phyloP scores from a whole-genome alignment of 1,140 invertebrate genomes.

The Aphelinus atriplicis region DNA sequence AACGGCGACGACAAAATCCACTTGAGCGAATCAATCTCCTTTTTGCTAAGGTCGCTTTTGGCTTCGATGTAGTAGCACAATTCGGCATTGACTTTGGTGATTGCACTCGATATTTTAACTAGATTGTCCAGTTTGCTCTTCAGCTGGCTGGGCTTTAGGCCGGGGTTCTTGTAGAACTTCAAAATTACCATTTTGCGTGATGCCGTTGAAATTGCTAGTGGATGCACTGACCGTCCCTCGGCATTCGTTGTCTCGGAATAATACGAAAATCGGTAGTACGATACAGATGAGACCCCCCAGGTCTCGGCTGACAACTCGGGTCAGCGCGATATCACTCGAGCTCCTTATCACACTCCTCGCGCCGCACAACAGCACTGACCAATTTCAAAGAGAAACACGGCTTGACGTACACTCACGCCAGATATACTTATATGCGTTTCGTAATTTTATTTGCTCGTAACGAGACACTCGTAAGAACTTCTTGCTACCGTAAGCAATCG shows the following conservation, averaged over 20 bases:
- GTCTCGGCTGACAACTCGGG: neutral
- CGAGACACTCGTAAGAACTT: neutral
- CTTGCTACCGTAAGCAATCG: neutral
- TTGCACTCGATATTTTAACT: constrained; percentile 41
- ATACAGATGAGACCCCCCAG: constrained; percentile 24
- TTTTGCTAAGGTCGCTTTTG: constrained; percentile 62
- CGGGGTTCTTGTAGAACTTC: constrained; percentile 55
- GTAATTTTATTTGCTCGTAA: constrained; percentile 18
- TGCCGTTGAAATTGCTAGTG: too few relatives aligned
- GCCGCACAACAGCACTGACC: neutral
- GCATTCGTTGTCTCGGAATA: neutral
- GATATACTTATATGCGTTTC: constrained; percentile 7
- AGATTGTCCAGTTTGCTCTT: constrained; percentile 50
- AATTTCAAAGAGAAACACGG: neutral
- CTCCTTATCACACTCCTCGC: constrained; percentile 8
- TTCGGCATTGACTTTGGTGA: constrained; percentile 74
- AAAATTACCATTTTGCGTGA: constrained; percentile 51
- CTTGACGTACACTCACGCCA: neutral
- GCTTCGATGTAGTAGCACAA: constrained; percentile 80
- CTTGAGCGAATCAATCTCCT: constrained; percentile 71
- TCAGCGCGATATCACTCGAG: constrained; percentile 19
- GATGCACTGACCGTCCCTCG: neutral
- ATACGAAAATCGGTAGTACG: neutral
- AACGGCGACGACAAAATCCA: constrained; percentile 79
- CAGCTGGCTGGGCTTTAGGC: constrained; percentile 48